These are phyloP conservation scores for Pheosia tremula DNA, from an alignment of 2,888 invertebrate species.

Conservation along the genomic window DNA sequence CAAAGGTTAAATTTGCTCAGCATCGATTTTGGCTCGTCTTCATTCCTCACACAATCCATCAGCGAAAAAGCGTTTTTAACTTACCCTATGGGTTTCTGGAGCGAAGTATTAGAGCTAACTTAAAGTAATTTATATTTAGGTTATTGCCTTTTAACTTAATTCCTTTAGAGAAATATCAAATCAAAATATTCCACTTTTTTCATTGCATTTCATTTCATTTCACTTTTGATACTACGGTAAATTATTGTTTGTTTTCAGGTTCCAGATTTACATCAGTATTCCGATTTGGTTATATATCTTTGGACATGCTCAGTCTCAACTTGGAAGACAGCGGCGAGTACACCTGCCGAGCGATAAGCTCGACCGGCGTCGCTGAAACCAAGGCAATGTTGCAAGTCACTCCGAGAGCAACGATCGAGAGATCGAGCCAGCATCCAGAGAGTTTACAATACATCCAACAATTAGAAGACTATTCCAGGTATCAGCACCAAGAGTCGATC, in stretches of 20 bases:
- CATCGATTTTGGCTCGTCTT: no score
- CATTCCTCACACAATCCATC: no score
- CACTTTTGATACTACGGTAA: background rate
- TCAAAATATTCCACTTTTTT: background rate
- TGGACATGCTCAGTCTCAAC: conserved; percentile 94
- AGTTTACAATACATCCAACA: conserved; percentile 96
- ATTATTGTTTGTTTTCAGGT: conserved; percentile 83
- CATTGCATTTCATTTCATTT: no score
- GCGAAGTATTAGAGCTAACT: no score
- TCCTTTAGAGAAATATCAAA: no score
- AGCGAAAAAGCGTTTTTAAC: no score
- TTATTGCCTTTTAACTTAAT: no score
- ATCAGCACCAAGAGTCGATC: conserved; percentile 92
- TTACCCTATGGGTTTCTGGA: no score
- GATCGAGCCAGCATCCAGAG: conserved; percentile 95
- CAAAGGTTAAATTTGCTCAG: no score
- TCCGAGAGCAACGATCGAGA: conserved; percentile 93
- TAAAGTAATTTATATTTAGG: no score
- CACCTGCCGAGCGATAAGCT: conserved; percentile 93
- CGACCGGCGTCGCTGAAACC: conserved; percentile 94
- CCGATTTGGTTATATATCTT: conserved; percentile 98
- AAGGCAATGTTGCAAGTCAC: conserved; percentile 92
- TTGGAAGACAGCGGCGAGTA: conserved; percentile 96
- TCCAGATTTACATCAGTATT: conserved; percentile 97
- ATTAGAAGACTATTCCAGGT: conserved; percentile 95